Base-by-base conservation (phyloP, 1,140 invertebrate species). In the Pristionchus pacificus region DNA sequence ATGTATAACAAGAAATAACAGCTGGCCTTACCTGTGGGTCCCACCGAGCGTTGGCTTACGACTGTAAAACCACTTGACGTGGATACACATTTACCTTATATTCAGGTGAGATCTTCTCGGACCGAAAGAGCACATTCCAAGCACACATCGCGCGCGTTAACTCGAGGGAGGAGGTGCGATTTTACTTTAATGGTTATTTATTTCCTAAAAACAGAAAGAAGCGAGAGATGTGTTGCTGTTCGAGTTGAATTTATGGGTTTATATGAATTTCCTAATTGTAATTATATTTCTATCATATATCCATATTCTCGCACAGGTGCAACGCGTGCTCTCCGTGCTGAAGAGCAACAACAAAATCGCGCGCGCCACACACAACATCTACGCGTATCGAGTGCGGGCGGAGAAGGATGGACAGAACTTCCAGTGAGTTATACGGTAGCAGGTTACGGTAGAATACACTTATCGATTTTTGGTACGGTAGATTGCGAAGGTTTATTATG, bases 101-200 rank as follows among this genome's bases (percentile, higher is more conserved):
- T n/a, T n/a, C 77, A 76, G 82, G 80, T 10, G 60, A 68, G 15
- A 64, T 70, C 3, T 60, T 82, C 6, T 77, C 83, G 14, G 81
- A 83, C 64, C 30, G 81, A 60, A 84, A 84, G 77, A 83, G 80
- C 64, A 72, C 75, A 55, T 83, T 83, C 65, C 81, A 83, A 75
- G 81, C 81, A 1, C 80, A 83, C 74, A 33, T 84, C n/a, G 71
- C 80, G 10, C 61, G 33, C 59, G 57, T 83, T 33, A 60, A 59
- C 1, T 73, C 72, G 10, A 82, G 77, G 66, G 81, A 83, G 63
- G 71, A 84, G 55, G 81, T 80, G 68, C 49, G 61, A n/a, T 3
- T 65, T 64, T 32, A 19, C 55, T 10, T 15, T 60, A 24, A 60
- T 64, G 68, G 58, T 38, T 49, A 30, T 67, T 30, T 24, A 67